These are phyloP conservation scores for Scolopax mira DNA, from an alignment of 2,113 vertebrate species.

Conservation along the genomic window DNA sequence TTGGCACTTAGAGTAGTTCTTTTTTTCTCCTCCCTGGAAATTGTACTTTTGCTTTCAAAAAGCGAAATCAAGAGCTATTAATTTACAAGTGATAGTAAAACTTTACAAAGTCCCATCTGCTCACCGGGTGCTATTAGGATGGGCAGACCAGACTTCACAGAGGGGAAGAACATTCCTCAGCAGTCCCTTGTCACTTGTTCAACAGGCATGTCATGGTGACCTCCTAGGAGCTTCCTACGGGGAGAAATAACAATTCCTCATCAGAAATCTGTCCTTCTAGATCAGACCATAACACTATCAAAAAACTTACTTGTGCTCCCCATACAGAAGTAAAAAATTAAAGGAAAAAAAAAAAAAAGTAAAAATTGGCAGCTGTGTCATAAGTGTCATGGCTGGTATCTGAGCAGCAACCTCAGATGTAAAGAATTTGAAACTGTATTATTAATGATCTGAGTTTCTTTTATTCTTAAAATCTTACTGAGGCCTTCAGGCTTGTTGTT, in stretches of 20 bases:
- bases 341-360: neutral
- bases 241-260: neutral
- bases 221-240: fast-evolving
- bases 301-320: neutral
- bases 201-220: neutral
- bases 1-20: fast-evolving
- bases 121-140: neutral
- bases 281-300: neutral
- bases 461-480: neutral
- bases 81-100: neutral
- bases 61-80: neutral
- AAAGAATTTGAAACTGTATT: neutral
- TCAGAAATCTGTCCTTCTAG: neutral
- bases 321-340: neutral
- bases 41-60: neutral
- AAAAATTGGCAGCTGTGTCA: neutral
- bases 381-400: neutral
- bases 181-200: neutral
- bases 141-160: neutral
- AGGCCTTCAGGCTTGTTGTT: neutral
- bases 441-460: neutral
- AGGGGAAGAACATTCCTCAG: neutral
- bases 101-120: neutral
- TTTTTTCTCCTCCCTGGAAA: neutral
- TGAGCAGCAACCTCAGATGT: neutral